Evolutionary conservation across 2,797 vertebrate genomes (phyloP).

Genomic region (Megaceryle alcyon): DNA sequence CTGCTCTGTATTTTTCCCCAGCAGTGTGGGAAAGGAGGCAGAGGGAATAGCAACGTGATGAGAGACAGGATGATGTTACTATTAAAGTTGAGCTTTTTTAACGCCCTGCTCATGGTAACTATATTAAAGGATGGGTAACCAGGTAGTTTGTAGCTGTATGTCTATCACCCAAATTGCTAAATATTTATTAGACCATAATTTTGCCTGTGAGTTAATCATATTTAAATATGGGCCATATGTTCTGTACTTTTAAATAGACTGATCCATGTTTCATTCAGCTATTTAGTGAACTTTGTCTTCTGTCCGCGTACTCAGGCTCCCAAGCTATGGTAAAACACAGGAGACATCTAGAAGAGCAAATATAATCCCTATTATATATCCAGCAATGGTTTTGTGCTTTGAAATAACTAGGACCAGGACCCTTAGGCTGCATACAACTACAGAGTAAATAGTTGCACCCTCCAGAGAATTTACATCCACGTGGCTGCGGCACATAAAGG

Average conservation of each 20-base stretch:
- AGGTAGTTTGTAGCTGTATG: not conserved
- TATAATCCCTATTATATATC: not conserved
- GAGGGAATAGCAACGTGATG: not conserved
- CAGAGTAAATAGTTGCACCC: not conserved
- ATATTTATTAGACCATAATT: constrained; percentile 26
- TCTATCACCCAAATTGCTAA: not conserved
- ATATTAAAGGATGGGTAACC: not conserved
- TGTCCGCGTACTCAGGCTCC: not conserved
- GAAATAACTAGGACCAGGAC: not conserved
- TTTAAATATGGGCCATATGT: constrained; percentile 34
- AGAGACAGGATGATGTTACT: not conserved
- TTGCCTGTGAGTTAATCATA: not conserved
- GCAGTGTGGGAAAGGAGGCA: not conserved
- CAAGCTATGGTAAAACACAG: not conserved
- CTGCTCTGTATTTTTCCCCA: not conserved
- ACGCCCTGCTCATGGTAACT: not conserved
- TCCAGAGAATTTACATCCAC: constrained; percentile 47
- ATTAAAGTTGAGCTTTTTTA: not conserved
- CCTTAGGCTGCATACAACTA: not conserved
- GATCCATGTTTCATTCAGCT: constrained; percentile 42
- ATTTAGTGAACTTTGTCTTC: constrained; percentile 43
- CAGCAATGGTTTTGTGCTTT: not conserved
- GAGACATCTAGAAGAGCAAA: not conserved
- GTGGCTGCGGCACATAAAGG: constrained; percentile 37
- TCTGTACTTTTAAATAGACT: not conserved